phyloP scores from a whole-genome alignment of 1,140 invertebrate species.

The Pseudomyrmex pallidus region DNA sequence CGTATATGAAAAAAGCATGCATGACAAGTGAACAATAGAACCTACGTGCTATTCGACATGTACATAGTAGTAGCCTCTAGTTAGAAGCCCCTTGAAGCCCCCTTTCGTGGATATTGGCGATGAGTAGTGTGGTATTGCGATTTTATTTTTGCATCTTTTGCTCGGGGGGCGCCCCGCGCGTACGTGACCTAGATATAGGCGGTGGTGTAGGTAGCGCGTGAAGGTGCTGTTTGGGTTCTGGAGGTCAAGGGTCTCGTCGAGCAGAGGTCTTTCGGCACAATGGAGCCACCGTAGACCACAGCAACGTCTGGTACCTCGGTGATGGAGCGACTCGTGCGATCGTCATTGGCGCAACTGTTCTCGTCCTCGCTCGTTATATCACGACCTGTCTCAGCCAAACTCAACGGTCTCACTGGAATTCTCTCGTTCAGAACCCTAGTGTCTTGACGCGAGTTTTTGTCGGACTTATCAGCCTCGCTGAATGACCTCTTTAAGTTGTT shows the following conservation, averaged over 20 bases:
- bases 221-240: slow-evolving; percentile 81
- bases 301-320: slow-evolving; percentile 80
- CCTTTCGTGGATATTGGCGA: slow-evolving; percentile 70
- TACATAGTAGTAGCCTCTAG: slow-evolving; percentile 78
- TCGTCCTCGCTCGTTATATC: slow-evolving; percentile 58
- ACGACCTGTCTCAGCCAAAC: background rate
- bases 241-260: slow-evolving; percentile 80
- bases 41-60: slow-evolving; percentile 80
- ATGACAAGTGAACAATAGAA: slow-evolving; percentile 73
- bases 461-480: slow-evolving; percentile 37
- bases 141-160: slow-evolving; percentile 53
- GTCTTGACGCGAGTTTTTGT: background rate
- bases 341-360: slow-evolving; percentile 12
- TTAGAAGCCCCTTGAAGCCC: slow-evolving; percentile 77
- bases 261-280: slow-evolving; percentile 79
- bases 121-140: slow-evolving; percentile 59
- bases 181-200: slow-evolving; percentile 82
- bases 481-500: slow-evolving; percentile 36
- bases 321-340: slow-evolving; percentile 62
- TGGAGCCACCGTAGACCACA: slow-evolving; percentile 76
- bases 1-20: slow-evolving; percentile 65
- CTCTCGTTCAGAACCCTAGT: slow-evolving; percentile 37
- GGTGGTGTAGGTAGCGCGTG: slow-evolving; percentile 83
- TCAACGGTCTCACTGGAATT: slow-evolving; percentile 27
- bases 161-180: slow-evolving; percentile 74